A percentile compares a stretch with the other conserved stretches of the same genome.
Evolutionary conservation across 1,140 invertebrate genomes (phyloP).

Genomic region (Cylas formicarius): DNA sequence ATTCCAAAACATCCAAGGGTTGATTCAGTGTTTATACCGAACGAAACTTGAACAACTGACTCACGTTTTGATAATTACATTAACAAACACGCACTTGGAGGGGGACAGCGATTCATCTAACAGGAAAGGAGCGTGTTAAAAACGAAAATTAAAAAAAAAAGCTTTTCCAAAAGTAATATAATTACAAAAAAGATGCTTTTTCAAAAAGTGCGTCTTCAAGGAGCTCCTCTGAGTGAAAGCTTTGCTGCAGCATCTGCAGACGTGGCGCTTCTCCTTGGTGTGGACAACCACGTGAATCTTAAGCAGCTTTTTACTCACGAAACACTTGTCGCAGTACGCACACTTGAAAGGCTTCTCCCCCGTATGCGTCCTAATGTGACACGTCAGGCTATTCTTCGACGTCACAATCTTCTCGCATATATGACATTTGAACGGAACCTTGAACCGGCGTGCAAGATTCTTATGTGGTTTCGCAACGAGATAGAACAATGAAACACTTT

Average conservation of each 20-base stretch:
- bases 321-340: constrained; percentile 51
- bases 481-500: constrained; percentile 45
- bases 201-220: constrained; percentile 17
- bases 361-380: constrained; percentile 45
- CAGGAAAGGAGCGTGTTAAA: too few species aligned
- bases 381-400: constrained; percentile 39
- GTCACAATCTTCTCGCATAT: constrained; percentile 45
- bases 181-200: too few species aligned
- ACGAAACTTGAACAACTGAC: too few species aligned
- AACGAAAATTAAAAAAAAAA: too few species aligned
- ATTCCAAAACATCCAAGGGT: too few species aligned
- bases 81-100: too few species aligned
- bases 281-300: constrained; percentile 47
- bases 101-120: too few species aligned
- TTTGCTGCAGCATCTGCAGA: constrained; percentile 45
- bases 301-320: constrained; percentile 58
- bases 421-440: constrained; percentile 7
- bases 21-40: too few species aligned
- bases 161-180: too few species aligned
- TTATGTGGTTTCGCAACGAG: constrained; percentile 25
- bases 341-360: constrained; percentile 48
- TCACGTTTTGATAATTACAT: too few species aligned
- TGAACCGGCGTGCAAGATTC: constrained; percentile 30
- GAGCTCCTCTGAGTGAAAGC: constrained; percentile 28
- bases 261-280: constrained; percentile 42